These are phyloP conservation scores for Drosophila lini DNA, from an alignment of 1,140 invertebrate species.

Conservation along the genomic window DNA sequence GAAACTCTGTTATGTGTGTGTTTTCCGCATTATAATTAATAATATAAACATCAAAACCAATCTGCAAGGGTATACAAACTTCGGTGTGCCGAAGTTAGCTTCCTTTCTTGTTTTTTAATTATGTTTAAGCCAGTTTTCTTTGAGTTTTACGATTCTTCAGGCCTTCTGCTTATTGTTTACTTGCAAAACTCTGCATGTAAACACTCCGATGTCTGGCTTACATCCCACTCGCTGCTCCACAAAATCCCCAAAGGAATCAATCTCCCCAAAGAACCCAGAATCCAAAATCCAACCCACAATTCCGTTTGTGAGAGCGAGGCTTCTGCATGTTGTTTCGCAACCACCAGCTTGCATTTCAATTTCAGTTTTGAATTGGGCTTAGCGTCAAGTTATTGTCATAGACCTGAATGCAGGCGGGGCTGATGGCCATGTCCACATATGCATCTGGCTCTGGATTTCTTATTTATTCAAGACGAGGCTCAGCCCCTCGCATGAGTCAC, in stretches of 20 bases:
- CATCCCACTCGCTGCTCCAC: conserved; percentile 2
- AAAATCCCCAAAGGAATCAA: conserved; percentile 23
- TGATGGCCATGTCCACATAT: conserved; percentile 21
- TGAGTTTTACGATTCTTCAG: background rate
- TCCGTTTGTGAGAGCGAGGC: background rate
- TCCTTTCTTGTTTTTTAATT: too few relatives aligned
- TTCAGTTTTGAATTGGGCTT: conserved; percentile 57
- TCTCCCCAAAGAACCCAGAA: background rate
- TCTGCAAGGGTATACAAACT: too few relatives aligned
- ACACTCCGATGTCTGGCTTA: conserved; percentile 3
- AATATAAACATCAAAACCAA: too few relatives aligned
- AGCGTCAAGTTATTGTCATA: conserved; percentile 67
- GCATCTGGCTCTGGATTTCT: conserved; percentile 16
- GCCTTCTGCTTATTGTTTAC: background rate
- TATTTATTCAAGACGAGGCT: conserved; percentile 26
- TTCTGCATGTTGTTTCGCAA: conserved; percentile 17
- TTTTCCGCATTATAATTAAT: too few relatives aligned
- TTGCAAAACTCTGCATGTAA: background rate
- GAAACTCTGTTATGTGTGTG: too few relatives aligned
- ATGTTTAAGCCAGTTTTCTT: background rate
- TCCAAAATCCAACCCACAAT: background rate
- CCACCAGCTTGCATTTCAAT: conserved; percentile 59
- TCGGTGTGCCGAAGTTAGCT: too few relatives aligned
- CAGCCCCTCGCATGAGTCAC: conserved; percentile 24
- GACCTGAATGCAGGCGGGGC: conserved; percentile 30